These are phyloP conservation scores for Macaca nemestrina DNA, from an alignment of 2,113 vertebrate species.

Conservation along the genomic window DNA sequence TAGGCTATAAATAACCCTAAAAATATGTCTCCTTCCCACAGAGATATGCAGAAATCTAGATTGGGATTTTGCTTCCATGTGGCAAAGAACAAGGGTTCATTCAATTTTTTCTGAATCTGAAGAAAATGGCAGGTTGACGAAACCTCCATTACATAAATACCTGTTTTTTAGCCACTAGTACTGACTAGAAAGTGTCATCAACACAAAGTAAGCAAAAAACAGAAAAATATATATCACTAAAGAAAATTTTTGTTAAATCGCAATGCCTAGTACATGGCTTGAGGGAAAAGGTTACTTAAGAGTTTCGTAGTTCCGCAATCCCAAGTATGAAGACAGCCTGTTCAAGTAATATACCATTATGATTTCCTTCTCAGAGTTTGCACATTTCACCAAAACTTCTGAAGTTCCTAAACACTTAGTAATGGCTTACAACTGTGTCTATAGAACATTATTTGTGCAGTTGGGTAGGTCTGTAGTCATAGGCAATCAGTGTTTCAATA, in stretches of 20 bases:
- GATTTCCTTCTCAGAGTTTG: background rate
- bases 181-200: background rate
- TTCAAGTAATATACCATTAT: background rate
- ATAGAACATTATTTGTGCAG: background rate
- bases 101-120: background rate
- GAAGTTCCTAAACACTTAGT: background rate
- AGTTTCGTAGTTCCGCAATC: background rate
- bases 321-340: background rate
- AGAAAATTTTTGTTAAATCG: background rate
- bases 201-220: background rate
- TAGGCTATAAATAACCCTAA: slow-evolving; percentile 12
- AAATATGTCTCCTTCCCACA: background rate
- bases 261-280: background rate
- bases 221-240: background rate
- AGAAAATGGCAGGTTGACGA: background rate
- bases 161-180: background rate
- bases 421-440: background rate
- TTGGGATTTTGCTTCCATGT: background rate
- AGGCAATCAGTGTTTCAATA: background rate
- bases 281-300: background rate
- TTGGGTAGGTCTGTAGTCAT: background rate
- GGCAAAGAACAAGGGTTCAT: background rate
- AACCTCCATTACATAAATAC: background rate
- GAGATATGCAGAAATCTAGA: background rate
- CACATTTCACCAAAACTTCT: background rate